Conservation (phyloP, 1,140 invertebrate species). For the Harpegnathos saltator region DNA sequence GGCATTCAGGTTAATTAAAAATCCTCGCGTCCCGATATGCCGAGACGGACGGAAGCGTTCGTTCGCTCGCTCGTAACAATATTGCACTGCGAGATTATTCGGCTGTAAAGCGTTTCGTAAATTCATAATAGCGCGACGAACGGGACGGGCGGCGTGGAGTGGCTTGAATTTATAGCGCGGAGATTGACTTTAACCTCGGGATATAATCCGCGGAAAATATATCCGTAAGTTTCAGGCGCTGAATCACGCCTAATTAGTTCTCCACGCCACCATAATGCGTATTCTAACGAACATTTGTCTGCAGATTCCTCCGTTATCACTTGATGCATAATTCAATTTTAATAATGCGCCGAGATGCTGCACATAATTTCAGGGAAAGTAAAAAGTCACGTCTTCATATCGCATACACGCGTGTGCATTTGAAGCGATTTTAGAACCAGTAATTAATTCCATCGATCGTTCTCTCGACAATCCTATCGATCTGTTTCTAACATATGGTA, state of each 20-base stretch:
- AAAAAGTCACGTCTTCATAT: not conserved
- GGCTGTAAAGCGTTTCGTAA: not conserved
- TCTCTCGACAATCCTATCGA: not conserved
- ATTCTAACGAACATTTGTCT: not conserved
- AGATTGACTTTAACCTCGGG: not conserved
- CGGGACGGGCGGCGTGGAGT: not conserved
- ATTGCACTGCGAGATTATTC: conserved; percentile 5
- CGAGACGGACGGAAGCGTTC: conserved; percentile 3
- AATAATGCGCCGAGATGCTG: not conserved
- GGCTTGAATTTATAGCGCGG: not conserved
- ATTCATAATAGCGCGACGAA: not conserved
- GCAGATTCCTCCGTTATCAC: not conserved
- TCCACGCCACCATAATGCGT: not conserved
- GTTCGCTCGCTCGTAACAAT: conserved; percentile 15
- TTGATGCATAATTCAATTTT: not conserved
- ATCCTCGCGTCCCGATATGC: conserved; percentile 37
- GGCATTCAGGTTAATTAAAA: conserved; percentile 55
- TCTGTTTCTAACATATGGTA: not conserved
- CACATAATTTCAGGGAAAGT: not conserved
- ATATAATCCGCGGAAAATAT: conserved; percentile 11
- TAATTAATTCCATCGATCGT: not conserved
- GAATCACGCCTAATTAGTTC: not conserved
- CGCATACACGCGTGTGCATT: not conserved
- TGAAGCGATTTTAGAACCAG: too few species aligned
- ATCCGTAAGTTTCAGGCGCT: not conserved